Evolutionary conservation across 2,888 invertebrate genomes (phyloP).

Genomic region (Eucera pruinosa): DNA sequence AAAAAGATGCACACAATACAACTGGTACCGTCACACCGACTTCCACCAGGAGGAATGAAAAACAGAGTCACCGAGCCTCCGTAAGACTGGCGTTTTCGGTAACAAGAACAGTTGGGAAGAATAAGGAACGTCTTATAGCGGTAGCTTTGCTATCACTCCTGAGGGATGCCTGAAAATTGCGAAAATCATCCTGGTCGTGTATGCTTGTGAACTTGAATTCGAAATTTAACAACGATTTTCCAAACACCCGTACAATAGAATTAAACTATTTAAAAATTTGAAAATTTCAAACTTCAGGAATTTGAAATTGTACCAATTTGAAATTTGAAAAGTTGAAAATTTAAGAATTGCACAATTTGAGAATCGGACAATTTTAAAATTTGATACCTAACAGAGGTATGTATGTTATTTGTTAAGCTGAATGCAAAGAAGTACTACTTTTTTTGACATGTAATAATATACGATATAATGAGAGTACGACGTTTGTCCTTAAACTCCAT

Average conservation of each 20-base stretch:
- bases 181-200: conserved; percentile 10
- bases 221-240: not conserved
- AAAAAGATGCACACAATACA: conserved; percentile 49
- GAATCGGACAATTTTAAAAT: not conserved
- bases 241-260: too few relatives aligned
- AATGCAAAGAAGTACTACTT: too few relatives aligned
- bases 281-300: too few relatives aligned
- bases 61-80: conserved; percentile 46
- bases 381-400: too few relatives aligned
- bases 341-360: not conserved
- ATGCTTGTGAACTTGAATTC: not conserved
- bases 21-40: conserved; percentile 34
- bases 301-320: not conserved
- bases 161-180: conserved; percentile 25
- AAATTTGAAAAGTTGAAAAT: not conserved
- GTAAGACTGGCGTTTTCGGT: conserved; percentile 49
- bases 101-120: conserved; percentile 26
- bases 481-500: conserved; percentile 38
- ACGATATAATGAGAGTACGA: not conserved
- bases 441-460: not conserved
- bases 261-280: too few relatives aligned
- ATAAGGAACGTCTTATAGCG: conserved; percentile 17
- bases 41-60: conserved; percentile 49
- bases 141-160: not conserved
- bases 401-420: too few relatives aligned